phyloP scores from a whole-genome alignment of 2,888 invertebrate genomes.

The Encarsia formosa region DNA sequence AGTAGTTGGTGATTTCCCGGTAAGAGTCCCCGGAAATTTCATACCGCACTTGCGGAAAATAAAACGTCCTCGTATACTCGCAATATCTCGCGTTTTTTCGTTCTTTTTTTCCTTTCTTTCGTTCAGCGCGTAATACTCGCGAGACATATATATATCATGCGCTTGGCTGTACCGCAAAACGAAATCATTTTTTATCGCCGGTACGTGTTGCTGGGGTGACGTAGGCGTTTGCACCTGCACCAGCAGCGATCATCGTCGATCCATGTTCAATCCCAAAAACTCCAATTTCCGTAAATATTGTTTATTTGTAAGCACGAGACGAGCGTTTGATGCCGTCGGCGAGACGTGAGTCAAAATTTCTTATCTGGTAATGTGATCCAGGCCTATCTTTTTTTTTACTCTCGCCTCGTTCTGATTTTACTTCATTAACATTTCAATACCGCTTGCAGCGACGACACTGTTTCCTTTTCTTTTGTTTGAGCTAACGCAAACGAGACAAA shows the following conservation, averaged over 20 bases:
- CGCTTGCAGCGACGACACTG: too few relatives aligned
- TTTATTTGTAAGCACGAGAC: not conserved
- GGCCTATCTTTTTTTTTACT: conserved; percentile 3
- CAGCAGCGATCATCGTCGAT: too few relatives aligned
- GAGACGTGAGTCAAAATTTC: conserved; percentile 5
- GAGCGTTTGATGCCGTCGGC: not conserved
- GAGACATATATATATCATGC: not conserved
- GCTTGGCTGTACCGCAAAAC: conserved; percentile 5
- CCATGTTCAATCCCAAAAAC: too few relatives aligned
- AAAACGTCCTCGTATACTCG: not conserved
- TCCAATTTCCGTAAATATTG: too few relatives aligned
- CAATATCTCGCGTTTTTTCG: not conserved
- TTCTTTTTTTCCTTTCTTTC: conserved; percentile 8
- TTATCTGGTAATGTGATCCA: conserved; percentile 3
- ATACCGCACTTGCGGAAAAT: not conserved
- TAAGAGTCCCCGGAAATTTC: conserved; percentile 1
- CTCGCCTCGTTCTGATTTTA: conserved; percentile 1
- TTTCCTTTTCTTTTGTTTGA: too few relatives aligned
- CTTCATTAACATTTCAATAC: not conserved
- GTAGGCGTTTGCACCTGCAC: not conserved
- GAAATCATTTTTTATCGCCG: conserved; percentile 13
- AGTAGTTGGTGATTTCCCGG: not conserved
- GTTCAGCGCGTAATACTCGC: too few relatives aligned
- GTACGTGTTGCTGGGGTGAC: not conserved
- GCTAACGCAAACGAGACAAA: too few relatives aligned